A percentile compares a stretch with the other conserved stretches of the same genome.
Evolutionary conservation across 2,797 vertebrate genomes (phyloP).

Genomic region (Numenius phaeopus): DNA sequence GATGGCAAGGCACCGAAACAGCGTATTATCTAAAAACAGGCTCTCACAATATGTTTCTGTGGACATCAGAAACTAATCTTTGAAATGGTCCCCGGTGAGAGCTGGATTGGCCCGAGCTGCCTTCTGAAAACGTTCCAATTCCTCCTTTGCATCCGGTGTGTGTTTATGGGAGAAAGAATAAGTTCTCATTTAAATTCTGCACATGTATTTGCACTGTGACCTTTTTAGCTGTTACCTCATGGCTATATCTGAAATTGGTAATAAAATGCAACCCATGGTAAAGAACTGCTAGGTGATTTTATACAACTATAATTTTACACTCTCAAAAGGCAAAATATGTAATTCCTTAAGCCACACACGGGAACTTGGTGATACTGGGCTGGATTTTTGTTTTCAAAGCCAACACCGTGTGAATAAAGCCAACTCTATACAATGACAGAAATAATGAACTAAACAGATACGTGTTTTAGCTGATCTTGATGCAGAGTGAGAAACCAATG

Average conservation of each 20-base stretch:
- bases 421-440: background rate
- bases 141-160: slow-evolving; percentile 47
- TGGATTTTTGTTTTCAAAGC: slow-evolving; percentile 31
- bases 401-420: background rate
- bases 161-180: slow-evolving; percentile 59
- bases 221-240: slow-evolving; percentile 64
- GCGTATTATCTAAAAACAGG: slow-evolving; percentile 13
- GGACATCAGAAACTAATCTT: slow-evolving; percentile 65
- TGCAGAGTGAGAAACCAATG: background rate
- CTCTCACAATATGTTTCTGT: background rate
- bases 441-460: slow-evolving; percentile 56
- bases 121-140: slow-evolving; percentile 35
- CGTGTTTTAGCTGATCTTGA: background rate
- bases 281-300: slow-evolving; percentile 64
- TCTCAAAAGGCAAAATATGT: slow-evolving; percentile 48
- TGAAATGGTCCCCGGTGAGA: slow-evolving; percentile 55
- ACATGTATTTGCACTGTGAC: slow-evolving; percentile 35
- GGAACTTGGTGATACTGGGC: slow-evolving; percentile 24
- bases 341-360: slow-evolving; percentile 54
- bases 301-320: slow-evolving; percentile 51
- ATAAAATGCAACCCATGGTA: slow-evolving; percentile 47
- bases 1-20: background rate
- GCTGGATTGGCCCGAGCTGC: background rate
- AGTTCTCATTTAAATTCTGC: slow-evolving; percentile 59
- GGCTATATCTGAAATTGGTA: slow-evolving; percentile 57